Evolutionary conservation across 2,888 invertebrate genomes (phyloP).

Genomic region (Phalera bucephala): DNA sequence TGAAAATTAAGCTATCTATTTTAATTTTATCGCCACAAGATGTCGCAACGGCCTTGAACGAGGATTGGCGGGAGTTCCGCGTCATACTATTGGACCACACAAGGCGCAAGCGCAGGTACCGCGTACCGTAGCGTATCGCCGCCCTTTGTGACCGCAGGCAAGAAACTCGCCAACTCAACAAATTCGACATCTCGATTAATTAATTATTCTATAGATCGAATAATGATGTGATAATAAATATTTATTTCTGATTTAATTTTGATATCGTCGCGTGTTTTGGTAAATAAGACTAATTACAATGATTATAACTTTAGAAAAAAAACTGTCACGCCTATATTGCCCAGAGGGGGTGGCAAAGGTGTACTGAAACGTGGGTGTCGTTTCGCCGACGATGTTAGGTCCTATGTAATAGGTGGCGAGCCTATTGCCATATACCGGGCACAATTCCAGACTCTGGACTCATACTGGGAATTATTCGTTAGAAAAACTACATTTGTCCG

Average conservation of each 20-base stretch:
- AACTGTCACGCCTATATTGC: no score
- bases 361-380: no score
- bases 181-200: constrained; percentile 26
- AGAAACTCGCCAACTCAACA: constrained; percentile 13
- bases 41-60: constrained; percentile 19
- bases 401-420: no score
- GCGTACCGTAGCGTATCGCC: constrained; percentile 22
- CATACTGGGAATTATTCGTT: no score
- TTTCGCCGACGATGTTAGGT: no score
- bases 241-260: not conserved
- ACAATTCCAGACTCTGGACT: no score
- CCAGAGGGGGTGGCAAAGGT: no score
- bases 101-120: constrained; percentile 52
- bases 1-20: not conserved
- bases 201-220: constrained; percentile 16
- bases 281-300: not conserved
- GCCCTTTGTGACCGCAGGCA: constrained; percentile 19
- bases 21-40: constrained; percentile 2
- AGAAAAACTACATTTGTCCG: no score
- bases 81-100: constrained; percentile 54
- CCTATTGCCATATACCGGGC: no score
- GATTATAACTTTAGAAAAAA: no score
- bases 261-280: not conserved
- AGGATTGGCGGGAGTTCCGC: constrained; percentile 25
- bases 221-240: constrained; percentile 8